These are phyloP conservation scores for Trissolcus basalis DNA, from an alignment of 1,140 invertebrate genomes.

Conservation along the genomic window DNA sequence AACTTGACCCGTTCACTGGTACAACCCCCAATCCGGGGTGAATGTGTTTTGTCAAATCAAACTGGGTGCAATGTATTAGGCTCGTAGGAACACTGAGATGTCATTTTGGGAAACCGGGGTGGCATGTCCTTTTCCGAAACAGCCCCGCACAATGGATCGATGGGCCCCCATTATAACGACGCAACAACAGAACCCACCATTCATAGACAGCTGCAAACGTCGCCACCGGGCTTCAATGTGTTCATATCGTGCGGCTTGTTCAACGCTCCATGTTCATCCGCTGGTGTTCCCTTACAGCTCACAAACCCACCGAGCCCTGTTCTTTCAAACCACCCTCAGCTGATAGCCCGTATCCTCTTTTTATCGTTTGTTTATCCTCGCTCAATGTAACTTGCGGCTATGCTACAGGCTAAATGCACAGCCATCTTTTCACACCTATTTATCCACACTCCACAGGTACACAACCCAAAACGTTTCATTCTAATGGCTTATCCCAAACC, in stretches of 20 bases:
- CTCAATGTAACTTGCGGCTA: too few species aligned
- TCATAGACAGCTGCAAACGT: constrained; percentile 37
- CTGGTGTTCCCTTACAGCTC: constrained; percentile 8
- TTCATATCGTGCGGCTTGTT: constrained; percentile 17
- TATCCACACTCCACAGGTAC: too few species aligned
- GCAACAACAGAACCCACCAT: constrained; percentile 27
- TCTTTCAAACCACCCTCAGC: too few species aligned
- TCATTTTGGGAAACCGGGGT: constrained; percentile 33
- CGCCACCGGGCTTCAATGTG: constrained; percentile 31
- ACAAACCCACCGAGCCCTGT: too few species aligned
- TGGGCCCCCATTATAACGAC: constrained; percentile 36
- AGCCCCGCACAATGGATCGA: constrained; percentile 43
- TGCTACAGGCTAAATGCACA: too few species aligned
- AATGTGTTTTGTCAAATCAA: constrained; percentile 20
- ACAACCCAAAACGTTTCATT: too few species aligned
- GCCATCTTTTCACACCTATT: too few species aligned
- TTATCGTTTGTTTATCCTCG: too few species aligned
- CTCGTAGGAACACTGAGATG: constrained; percentile 10
- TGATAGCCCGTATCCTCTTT: too few species aligned
- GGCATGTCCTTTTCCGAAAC: constrained; percentile 40
- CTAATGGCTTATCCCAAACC: too few species aligned
- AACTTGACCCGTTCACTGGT: constrained; percentile 12
- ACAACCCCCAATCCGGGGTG: constrained; percentile 12
- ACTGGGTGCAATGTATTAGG: constrained; percentile 47
- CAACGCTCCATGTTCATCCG: constrained; percentile 1